phyloP scores from a whole-genome alignment of 2,888 invertebrate species.

The Helicoverpa assulta region DNA sequence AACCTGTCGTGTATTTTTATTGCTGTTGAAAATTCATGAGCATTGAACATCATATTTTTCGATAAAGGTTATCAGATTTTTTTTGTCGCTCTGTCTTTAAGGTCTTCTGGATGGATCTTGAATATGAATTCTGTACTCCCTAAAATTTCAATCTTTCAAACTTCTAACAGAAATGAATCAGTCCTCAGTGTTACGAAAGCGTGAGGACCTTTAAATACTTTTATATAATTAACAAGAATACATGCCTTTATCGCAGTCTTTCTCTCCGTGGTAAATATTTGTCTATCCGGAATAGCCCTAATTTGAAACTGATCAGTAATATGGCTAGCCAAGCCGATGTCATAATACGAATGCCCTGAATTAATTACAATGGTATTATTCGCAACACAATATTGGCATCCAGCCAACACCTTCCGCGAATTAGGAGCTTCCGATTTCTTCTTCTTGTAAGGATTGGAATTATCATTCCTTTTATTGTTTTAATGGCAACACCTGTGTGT shows the following conservation, averaged over 20 bases:
- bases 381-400: slow-evolving; percentile 54
- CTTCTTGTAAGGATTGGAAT: background rate
- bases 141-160: too few relatives aligned
- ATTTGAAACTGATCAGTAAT: background rate
- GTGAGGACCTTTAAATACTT: too few relatives aligned
- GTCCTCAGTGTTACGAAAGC: too few relatives aligned
- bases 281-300: background rate
- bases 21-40: background rate
- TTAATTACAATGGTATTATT: slow-evolving; percentile 51
- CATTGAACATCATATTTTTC: background rate
- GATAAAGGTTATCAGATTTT: background rate
- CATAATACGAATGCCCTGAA: slow-evolving; percentile 31
- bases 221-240: too few relatives aligned
- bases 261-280: too few relatives aligned
- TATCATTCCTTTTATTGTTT: slow-evolving; percentile 7
- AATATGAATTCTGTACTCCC: too few relatives aligned
- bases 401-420: slow-evolving; percentile 44
- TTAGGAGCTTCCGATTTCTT: slow-evolving; percentile 44
- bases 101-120: too few relatives aligned
- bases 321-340: slow-evolving; percentile 9
- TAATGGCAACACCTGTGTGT: background rate
- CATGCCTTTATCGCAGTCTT: too few relatives aligned
- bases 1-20: background rate
- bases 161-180: too few relatives aligned
- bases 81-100: too few relatives aligned